Evolutionary conservation across 2,797 vertebrate species (phyloP).

Genomic region (Pseudotriccus pelzelni): DNA sequence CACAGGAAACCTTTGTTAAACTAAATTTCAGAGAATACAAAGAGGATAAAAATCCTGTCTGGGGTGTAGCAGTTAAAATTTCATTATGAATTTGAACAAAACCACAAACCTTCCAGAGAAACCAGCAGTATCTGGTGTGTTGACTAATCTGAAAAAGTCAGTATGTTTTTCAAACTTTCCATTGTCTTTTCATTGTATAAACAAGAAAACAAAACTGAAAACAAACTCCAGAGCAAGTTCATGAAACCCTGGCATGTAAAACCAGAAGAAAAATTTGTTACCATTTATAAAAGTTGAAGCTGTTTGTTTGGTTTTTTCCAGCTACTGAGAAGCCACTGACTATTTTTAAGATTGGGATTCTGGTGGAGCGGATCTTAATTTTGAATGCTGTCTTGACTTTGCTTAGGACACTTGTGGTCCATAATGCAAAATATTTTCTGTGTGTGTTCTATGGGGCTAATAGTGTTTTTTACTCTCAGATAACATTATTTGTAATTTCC

Average conservation of each 20-base stretch:
- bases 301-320: not conserved
- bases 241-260: not conserved
- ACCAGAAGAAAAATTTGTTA: not conserved
- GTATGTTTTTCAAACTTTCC: not conserved
- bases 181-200: not conserved
- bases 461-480: not conserved
- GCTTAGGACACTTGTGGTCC: not conserved
- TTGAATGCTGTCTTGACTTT: not conserved
- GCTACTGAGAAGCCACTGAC: not conserved
- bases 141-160: not conserved
- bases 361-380: not conserved
- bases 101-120: not conserved
- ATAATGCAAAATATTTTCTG: not conserved
- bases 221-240: not conserved
- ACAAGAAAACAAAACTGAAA: not conserved
- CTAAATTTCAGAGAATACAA: not conserved
- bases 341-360: not conserved
- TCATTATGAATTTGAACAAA: not conserved
- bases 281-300: not conserved
- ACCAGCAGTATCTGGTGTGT: not conserved
- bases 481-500: not conserved
- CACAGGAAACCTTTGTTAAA: not conserved
- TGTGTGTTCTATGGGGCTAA: not conserved
- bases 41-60: not conserved
- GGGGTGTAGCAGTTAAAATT: not conserved